Evolutionary conservation across 1,140 invertebrate species (phyloP).

Genomic region (Carcinoscorpius rotundicauda): DNA sequence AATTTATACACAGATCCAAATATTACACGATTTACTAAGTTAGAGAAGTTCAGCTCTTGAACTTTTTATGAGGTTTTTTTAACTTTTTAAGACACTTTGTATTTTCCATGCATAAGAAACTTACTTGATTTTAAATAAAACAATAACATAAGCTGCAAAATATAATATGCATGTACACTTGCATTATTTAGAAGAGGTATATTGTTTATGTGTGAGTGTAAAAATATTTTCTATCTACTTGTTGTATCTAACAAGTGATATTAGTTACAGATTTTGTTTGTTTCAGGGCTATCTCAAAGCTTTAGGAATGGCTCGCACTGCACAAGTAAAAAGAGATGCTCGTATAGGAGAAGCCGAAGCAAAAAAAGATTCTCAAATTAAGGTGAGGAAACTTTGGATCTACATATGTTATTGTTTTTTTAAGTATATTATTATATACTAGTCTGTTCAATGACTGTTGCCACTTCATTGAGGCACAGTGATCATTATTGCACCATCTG

Average conservation of each 20-base stretch:
- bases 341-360: slow-evolving; percentile 94
- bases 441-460: too few species aligned
- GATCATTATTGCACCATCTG: too few species aligned
- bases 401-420: too few species aligned
- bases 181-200: background rate
- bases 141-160: background rate
- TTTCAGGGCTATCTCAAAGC: slow-evolving; percentile 84
- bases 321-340: slow-evolving; percentile 91
- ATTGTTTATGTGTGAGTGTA: background rate
- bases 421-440: too few species aligned
- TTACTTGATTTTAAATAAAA: slow-evolving; percentile 1
- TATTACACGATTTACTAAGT: too few species aligned
- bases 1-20: too few species aligned
- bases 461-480: too few species aligned
- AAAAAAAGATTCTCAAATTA: slow-evolving; percentile 62
- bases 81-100: too few species aligned
- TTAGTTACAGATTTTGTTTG: slow-evolving; percentile 14
- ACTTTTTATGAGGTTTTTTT: too few species aligned
- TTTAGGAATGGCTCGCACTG: slow-evolving; percentile 88
- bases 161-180: slow-evolving; percentile 3
- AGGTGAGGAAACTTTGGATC: slow-evolving; percentile 34
- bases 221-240: too few species aligned
- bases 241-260: background rate
- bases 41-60: too few species aligned
- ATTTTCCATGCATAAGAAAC: background rate